Base-by-base conservation (phyloP, 1,140 invertebrate genomes). In the Orussus abietinus region DNA sequence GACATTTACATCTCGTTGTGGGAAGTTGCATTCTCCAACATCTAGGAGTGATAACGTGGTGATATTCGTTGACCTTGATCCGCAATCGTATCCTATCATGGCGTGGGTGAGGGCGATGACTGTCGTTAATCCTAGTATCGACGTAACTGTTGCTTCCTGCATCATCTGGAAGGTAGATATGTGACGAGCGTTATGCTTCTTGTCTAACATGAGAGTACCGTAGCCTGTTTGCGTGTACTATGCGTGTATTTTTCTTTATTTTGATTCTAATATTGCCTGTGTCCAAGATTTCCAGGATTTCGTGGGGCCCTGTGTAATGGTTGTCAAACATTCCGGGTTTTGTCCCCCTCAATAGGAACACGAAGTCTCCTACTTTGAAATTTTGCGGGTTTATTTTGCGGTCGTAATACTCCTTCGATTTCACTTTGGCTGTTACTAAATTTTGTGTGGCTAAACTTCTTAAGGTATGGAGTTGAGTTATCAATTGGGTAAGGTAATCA, bases 11-110 rank as follows among this genome's bases (percentile, higher is more conserved):
- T 47, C 29, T 20, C 25, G 12, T 12, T 36, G 20, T 13, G 28
- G 29, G 9, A 47, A 32, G 12, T 47, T 38, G 15, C 45, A 47
- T n/a, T 43, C 31, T 7, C 29, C 39, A 2, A 32, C 38, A n/a
- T 42, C 19, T 9, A 38, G 20, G 11, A 46, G 12, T 4, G 44
- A 47, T 6, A 44, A 10, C 2, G 37, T 41, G 2, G 37, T 37
- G 3, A 45, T 38, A 25, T 45, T 37, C 11, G 22, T 5, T 9
- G 28, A 37, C 15, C 17, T 5, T 4, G 14, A 13, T 13, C 29
- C 29, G 29, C 29, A 50, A 30, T 45, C 45, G 28, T 42, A 47
- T 15, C 34, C 39, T 9, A 48, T 32, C 3, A 47, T 10, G 4
- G n/a, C 17, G 6, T 37, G 3, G 10, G 20, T 5, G 3, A n/a